A percentile compares a stretch with the other conserved stretches of the same genome.
These are phyloP conservation scores for Drosophila meridionalis DNA, from an alignment of 2,888 invertebrate genomes.

Conservation along the genomic window DNA sequence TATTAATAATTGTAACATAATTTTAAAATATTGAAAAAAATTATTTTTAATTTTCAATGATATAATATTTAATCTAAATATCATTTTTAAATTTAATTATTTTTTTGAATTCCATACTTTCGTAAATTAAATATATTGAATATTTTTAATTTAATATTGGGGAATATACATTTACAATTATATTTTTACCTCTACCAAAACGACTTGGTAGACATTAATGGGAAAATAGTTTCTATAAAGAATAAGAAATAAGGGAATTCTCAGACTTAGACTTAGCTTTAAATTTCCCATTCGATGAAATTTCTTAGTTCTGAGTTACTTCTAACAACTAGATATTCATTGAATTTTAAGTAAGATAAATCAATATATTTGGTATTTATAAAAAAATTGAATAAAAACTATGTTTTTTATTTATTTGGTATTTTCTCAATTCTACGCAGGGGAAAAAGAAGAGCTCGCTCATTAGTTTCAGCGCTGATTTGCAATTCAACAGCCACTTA, in stretches of 20 bases:
- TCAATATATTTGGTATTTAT: no score
- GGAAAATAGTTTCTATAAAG: no score
- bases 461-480: slow-evolving; percentile 32
- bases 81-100: no score
- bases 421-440: slow-evolving; percentile 1
- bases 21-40: not conserved
- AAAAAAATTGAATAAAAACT: not conserved
- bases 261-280: no score
- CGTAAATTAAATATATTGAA: no score
- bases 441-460: slow-evolving; percentile 7
- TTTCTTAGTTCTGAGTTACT: not conserved
- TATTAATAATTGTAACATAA: not conserved
- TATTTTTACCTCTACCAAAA: no score
- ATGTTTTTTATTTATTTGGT: not conserved
- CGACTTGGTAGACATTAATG: no score
- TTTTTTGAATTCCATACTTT: no score
- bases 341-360: not conserved
- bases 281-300: not conserved
- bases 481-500: slow-evolving; percentile 33
- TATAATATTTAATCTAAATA: no score
- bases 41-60: not conserved
- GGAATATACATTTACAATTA: no score
- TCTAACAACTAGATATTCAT: not conserved
- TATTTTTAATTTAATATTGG: no score
- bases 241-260: no score